Evolutionary conservation across 2,888 invertebrate genomes (phyloP), one percentile per base, ranked within the genome.

Genomic region (Baronia brevicornis): DNA sequence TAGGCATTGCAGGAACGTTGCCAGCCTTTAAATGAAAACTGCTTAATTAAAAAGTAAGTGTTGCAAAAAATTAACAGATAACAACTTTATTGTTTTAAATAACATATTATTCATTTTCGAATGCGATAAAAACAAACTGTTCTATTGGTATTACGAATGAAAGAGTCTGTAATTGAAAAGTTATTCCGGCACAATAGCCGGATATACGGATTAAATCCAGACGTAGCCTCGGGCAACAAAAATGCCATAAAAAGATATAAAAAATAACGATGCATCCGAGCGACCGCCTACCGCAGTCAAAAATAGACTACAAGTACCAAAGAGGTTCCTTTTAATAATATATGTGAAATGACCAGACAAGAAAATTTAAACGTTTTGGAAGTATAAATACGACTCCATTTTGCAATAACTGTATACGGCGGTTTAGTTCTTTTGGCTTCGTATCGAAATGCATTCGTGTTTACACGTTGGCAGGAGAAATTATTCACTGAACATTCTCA

Each of bases 251-350:
- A 70, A 68, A 61, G 58, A 57, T 51, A 60, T 60, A 69, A 71
- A 77, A 77, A 74, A 62, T 45, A 55, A 51, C 58, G 60, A 55
- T 65, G 63, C 72, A 74, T 66, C 65, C 61, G 66, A 73, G 66
- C 75, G 68, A 70, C 82, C 82, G 82, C 82, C 82, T 82, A 82
- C 82, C 82, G 77, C 80, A 80, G 78, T 66, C 77, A 79, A 74
- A 82, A 82, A 82, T 82, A 82, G 68, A 79, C 54, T 45, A 68
- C 51, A 52, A 64, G 6, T 19, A 5, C 39, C 52, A n/a, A n/a
- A n/a, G n/a, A 48, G 36, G 33, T 29, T 27, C 11, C 11, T 12
- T 20, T 10, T 13, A 40, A 36, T 29, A 51, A 26, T 24, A 26
- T 8, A 22, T 21, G 26, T 18, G 6, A 11, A 12, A 18, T 8